Base-by-base conservation (phyloP, 92 coral and sea anemone species). In the Zoanthus solanderi region DNA sequence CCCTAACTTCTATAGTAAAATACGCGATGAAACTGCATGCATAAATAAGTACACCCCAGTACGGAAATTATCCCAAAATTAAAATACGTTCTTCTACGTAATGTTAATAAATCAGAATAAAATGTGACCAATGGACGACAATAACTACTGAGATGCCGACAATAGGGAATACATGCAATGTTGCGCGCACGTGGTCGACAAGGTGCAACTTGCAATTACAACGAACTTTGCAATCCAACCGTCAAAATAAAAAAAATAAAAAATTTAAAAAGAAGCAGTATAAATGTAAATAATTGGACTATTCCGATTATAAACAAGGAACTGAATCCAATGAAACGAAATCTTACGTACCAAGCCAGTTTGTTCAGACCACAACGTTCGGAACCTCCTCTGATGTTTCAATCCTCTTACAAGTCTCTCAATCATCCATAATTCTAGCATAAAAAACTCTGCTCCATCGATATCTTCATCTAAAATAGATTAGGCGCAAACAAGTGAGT, bases 401-500 rank as follows among this genome's bases (percentile, higher is more conserved):
- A 88, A 14, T 7, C 91, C 88, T 30, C 75, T 54, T 4, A 88
- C 69, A 10, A 88, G 11, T 14, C 69, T 42, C 18, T 83, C 83
- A 2, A 88, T 16, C 91, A 88, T 88, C 91, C 91, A 88, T 11
- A 42, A 15, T 45, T 88, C 91, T 12, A 83, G 7, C 23, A 32
- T 29, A 47, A 32, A 83, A 48, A 88, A 88, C 47, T 88, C 91
- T 18, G 58, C 79, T 11, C 91, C 91, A 65, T 88, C 84, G 48
- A 88, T 60, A 9, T 28, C 8, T 56, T 88, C 91, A 7, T 65
- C 88, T 88, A 31, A 4, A 76, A 53, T 53, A 14, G 6, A 53
- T 53, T 2, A 53, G 60, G 12, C 12, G 10, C 6, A 53, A 18
- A 47, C 9, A 45, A 32, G 15, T 47, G n/a, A 46, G 30, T 23